Evolutionary conservation across 2,113 vertebrate genomes (phyloP), one percentile per base, ranked within the genome.

Genomic region (Chroicocephalus ridibundus): DNA sequence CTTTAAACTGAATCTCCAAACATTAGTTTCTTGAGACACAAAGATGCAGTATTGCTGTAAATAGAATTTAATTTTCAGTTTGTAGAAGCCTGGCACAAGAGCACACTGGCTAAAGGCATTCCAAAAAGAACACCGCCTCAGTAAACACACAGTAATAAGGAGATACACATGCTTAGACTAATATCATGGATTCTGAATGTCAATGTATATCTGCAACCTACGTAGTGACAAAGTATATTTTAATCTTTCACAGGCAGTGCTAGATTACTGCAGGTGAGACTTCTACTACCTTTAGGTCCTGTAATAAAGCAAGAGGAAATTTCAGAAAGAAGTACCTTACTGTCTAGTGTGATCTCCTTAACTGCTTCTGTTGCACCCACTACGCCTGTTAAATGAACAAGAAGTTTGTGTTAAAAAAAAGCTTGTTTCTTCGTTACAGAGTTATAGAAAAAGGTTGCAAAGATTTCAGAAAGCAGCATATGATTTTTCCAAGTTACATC

Each of bases 281-380:
- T 65, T 81, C 18, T 76, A 49, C 22, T 72, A 69, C 34, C 44
- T 58, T 94, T 58, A 69, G 10, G 31, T 49, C 36, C 57, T 51
- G 12, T 17, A 84, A 47, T 12, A 58, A 57, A 90, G 46, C 21
- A 93, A 55, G 12, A 54, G 6, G 42, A 84, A 91, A 83, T 81
- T 61, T 85, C 8, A 92, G 51, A 80, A 97, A 64, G 34, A 85
- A 81, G 44, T 98, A 99, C 99, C 99, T 99, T 99, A 91, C 98
- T 99, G 97, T 99, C 99, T 98, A 99, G 90, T 26, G 99, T 99
- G 94, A 99, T 99, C 90, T 99, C 99, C 82, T 98, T 98, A 46
- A 99, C 98, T 57, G 99, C 98, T 91, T 99, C 99, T 11, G 98
- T 99, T 95, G 98, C 97, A 38, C 99, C 99, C 84, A 97, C 89